Evolutionary conservation across 64 coral and sea anemone species (phyloP), one percentile per base, ranked within the genome.

Genomic region (Montipora capricornis): DNA sequence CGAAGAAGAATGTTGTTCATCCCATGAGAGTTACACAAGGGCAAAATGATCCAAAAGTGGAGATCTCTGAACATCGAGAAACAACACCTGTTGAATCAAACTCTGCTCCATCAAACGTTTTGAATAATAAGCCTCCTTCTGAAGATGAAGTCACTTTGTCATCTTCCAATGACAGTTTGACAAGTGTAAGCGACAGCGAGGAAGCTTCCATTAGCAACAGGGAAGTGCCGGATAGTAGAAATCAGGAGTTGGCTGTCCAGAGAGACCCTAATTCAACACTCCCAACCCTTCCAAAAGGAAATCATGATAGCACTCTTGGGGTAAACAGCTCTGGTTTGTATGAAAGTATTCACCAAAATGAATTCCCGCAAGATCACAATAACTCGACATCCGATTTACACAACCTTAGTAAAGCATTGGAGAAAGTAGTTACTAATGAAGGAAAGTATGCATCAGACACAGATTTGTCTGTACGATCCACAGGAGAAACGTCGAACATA

Each of bases 81-180:
- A 19, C 50, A 74, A 48, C 50, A 59, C 10, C 13, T 6, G 49
- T 47, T n/a, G 45, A 75, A 45, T n/a, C 44, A 9, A 90, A 73
- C 8, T 68, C 50, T 71, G 24, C 53, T 13, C 19, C 26, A 8
- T 24, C 64, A 86, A 11, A 12, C 47, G 29, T 15, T 8, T 20
- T 86, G 64, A 70, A 81, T 45, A 52, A 91, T 55, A 71, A 80
- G 50, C 5, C 26, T 48, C 77, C 22, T 47, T 17, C 59, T 76
- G 47, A 46, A 22, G 22, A 85, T 74, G 67, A 77, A 24, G 51
- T 55, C 10, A 58, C 74, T 51, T 10, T 79, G 15, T 83, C 68
- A 51, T 77, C 89, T 53, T 91, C 92, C 47, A 89, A 93, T 29
- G 95, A 88, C n/a, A 97, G 95, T 87, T 80, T 97, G 19, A 97